Evolutionary conservation across 2,888 invertebrate genomes (phyloP).

Genomic region (Liposcelis brunnea): DNA sequence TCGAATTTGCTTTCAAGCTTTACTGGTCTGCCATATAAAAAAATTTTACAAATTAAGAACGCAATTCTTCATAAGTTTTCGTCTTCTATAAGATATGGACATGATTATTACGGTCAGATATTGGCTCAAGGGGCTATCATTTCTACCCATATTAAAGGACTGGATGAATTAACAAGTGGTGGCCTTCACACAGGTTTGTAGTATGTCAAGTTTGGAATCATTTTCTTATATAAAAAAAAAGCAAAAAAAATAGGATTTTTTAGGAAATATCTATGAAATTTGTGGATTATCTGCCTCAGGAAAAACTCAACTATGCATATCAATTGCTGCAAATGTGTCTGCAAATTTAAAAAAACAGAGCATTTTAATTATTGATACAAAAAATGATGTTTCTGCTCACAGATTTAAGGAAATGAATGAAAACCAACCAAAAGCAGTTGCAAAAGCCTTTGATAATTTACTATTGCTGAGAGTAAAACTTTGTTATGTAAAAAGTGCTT

Average conservation of each 20-base stretch:
- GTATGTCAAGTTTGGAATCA: background rate
- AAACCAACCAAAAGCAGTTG: too few species aligned
- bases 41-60: background rate
- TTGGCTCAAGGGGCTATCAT: background rate
- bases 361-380: background rate
- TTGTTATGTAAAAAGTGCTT: background rate
- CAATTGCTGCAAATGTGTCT: background rate
- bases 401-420: background rate
- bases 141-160: background rate
- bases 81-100: background rate
- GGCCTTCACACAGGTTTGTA: background rate
- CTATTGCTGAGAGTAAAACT: background rate
- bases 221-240: too few species aligned
- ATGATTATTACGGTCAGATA: background rate
- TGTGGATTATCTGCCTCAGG: background rate
- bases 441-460: background rate
- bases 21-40: background rate
- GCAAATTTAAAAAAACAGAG: background rate
- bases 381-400: background rate
- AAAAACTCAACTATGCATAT: background rate
- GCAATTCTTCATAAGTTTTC: background rate
- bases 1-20: background rate
- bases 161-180: background rate
- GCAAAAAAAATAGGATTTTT: background rate
- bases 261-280: conserved; percentile 2